Conservation (phyloP, 1,140 invertebrate species). For the Drosophila novamexicana region DNA sequence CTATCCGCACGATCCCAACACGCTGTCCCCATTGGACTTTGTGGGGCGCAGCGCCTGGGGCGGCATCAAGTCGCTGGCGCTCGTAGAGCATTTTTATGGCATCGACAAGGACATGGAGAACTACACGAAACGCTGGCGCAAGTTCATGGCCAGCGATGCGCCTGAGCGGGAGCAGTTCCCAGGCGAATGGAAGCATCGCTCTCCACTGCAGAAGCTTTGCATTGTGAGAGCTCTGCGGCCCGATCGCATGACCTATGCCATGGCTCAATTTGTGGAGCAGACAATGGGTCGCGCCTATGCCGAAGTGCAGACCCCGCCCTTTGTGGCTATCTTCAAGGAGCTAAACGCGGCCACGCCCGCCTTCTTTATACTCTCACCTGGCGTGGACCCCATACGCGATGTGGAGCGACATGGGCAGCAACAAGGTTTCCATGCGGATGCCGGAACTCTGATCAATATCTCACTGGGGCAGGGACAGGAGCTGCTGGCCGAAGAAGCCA, state of each 20-base stretch:
- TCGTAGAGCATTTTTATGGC: constrained; percentile 93
- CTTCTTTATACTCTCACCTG: constrained; percentile 97
- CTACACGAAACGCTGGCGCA: constrained; percentile 95
- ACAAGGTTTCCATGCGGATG: constrained; percentile 91
- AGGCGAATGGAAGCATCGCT: constrained; percentile 98
- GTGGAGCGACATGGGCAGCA: constrained; percentile 92
- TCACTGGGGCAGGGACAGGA: constrained; percentile 98
- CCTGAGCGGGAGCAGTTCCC: constrained; percentile 97
- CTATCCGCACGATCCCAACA: constrained; percentile 88
- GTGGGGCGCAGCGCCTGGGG: constrained; percentile 93
- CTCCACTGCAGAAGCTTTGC: constrained; percentile 93
- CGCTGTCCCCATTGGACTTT: constrained; percentile 93
- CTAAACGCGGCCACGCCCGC: constrained; percentile 93
- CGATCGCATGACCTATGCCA: constrained; percentile 86
- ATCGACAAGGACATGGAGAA: constrained; percentile 97
- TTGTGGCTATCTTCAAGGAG: constrained; percentile 95
- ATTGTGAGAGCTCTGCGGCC: constrained; percentile 95
- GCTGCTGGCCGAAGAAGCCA: constrained; percentile 93
- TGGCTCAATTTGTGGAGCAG: constrained; percentile 91
- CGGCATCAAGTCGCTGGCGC: constrained; percentile 92
- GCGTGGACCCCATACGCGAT: constrained; percentile 96
- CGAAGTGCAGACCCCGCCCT: constrained; percentile 90
- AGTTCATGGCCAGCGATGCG: constrained; percentile 95
- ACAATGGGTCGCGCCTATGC: constrained; percentile 93
- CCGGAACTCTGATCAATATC: constrained; percentile 95